Base-by-base conservation (phyloP, 2,797 vertebrate species). In the Loriculus beryllinus region DNA sequence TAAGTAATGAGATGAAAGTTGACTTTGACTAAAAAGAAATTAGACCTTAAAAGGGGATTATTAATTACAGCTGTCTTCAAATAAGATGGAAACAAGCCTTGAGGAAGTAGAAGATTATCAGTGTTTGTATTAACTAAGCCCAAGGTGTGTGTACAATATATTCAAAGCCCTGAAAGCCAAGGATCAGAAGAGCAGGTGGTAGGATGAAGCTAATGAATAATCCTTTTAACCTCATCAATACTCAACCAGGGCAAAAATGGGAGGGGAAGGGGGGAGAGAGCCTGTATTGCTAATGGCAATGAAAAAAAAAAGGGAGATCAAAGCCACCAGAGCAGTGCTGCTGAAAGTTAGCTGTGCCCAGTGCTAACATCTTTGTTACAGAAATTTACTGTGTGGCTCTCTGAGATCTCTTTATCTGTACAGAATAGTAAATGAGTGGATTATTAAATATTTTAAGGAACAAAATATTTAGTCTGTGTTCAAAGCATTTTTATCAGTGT, bases 31-130 rank as follows among this genome's bases (percentile, higher is more conserved):
- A 76, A 83, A 94, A 97, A 91, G 87, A 92, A 95, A 92, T 87
- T 83, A 87, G 76, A 14, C 75, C 88, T 96, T 96, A 93, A 89
- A 83, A 76, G 76, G 91, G 79, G 82, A 94, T 85, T 68, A 67
- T 43, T 97, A 96, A 96, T 97, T 94, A 90, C 80, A 94, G 89
- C 67, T 82, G 28, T 96, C 92, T 97, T 96, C 92, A 96, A 94
- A 95, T 95, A 75, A 79, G 82, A 74, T 47, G 54, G 94, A 82
- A 96, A 88, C 87, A 82, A 60, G 78, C 94, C 87, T 94, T 39
- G 56, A 70, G 87, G 83, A 96, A 93, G 68, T 19, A 47, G 52
- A 28, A 83, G 95, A 93, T 97, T 95, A 96, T 90, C 77, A n/a
- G 18, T 57, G 86, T 82, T 90, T 84, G 68, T 64, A 87, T 87